phyloP scores from a whole-genome alignment of 2,888 invertebrate species.

The Cosmorhoe ocellata region DNA sequence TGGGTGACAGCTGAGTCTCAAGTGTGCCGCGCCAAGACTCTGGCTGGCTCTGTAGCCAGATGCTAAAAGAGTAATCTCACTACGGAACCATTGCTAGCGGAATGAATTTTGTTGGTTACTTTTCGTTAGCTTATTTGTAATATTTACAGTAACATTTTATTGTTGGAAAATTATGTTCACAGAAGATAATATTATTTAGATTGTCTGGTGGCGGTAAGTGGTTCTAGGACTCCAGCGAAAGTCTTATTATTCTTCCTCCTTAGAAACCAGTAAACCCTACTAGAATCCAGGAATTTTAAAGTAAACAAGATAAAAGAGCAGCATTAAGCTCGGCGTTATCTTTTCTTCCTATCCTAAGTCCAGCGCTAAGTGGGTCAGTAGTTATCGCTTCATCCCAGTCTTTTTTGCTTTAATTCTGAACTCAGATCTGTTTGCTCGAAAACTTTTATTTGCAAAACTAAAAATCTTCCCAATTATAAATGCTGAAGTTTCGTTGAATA shows the following conservation, averaged over 20 bases:
- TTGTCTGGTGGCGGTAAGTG: too few species aligned
- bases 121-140: constrained; percentile 1
- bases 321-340: constrained; percentile 5
- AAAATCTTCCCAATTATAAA: too few species aligned
- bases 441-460: not conserved
- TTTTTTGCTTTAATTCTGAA: constrained; percentile 1
- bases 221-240: too few species aligned
- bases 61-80: constrained; percentile 12
- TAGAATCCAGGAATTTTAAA: constrained; percentile 2
- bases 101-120: constrained; percentile 2
- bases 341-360: constrained; percentile 10
- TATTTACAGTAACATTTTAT: not conserved
- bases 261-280: too few species aligned
- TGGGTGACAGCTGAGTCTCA: constrained; percentile 26
- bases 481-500: too few species aligned
- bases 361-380: constrained; percentile 16
- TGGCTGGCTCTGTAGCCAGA: constrained; percentile 13
- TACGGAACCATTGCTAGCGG: constrained; percentile 1
- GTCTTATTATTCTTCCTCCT: too few species aligned
- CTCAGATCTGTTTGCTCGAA: constrained; percentile 7
- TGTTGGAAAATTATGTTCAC: too few species aligned
- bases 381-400: constrained; percentile 13
- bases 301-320: constrained; percentile 6
- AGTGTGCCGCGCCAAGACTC: constrained; percentile 14
- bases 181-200: too few species aligned